Percentiles rank a stretch among this genome's conserved stretches.
phyloP scores from a whole-genome alignment of 2,113 vertebrate genomes.

The Arothron firmamentum region DNA sequence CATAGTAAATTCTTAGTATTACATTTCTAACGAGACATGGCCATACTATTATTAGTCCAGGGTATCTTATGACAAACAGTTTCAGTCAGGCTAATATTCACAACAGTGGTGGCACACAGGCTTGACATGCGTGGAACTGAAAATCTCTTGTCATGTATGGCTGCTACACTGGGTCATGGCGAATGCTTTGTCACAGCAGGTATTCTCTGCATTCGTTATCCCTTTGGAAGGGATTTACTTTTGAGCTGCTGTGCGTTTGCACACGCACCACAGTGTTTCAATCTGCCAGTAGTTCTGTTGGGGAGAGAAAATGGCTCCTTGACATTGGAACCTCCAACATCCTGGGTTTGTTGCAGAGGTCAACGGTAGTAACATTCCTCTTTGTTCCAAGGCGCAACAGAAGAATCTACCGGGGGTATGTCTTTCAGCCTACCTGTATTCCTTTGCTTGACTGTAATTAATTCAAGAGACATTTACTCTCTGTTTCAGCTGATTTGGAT shows the following conservation, averaged over 20 bases:
- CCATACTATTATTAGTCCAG: constrained; percentile 45
- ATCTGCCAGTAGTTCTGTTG: constrained; percentile 8
- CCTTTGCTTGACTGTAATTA: constrained; percentile 17
- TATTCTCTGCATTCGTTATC: constrained; percentile 42
- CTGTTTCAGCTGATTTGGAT: constrained; percentile 23
- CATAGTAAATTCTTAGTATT: constrained; percentile 15
- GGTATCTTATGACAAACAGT: constrained; percentile 21
- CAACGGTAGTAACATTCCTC: constrained; percentile 15
- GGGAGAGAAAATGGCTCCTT: not conserved
- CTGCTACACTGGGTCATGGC: constrained; percentile 30
- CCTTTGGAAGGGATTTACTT: constrained; percentile 62
- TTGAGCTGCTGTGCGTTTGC: constrained; percentile 34
- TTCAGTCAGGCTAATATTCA: not conserved
- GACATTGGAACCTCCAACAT: constrained; percentile 13
- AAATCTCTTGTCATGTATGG: constrained; percentile 34
- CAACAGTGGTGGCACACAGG: not conserved
- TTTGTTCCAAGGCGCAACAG: constrained; percentile 43
- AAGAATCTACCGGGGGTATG: constrained; percentile 62
- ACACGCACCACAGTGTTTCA: constrained; percentile 3
- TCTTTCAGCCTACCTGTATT: constrained; percentile 17
- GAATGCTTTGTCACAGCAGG: constrained; percentile 26
- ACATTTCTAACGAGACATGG: constrained; percentile 24
- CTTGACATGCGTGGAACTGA: constrained; percentile 1
- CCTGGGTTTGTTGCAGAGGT: constrained; percentile 50
- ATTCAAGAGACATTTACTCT: constrained; percentile 1